Evolutionary conservation across 2,888 invertebrate species (phyloP).

Genomic region (Tenodera sinensis): DNA sequence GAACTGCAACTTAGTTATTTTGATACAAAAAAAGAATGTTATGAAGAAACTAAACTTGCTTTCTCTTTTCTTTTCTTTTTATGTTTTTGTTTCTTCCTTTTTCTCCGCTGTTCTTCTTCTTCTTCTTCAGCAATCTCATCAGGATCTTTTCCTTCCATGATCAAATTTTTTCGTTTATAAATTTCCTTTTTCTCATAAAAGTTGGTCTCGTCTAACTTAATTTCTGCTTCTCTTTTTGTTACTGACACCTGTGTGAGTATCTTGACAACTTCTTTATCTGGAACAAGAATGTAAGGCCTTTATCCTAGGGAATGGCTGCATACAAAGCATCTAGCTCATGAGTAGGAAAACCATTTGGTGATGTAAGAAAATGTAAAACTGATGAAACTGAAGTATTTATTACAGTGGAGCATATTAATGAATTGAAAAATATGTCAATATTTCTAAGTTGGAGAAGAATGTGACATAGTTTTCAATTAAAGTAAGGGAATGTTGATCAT

Average conservation of each 20-base stretch:
- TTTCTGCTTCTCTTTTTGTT: constrained; percentile 87
- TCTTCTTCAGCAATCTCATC: constrained; percentile 53
- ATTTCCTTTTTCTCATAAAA: constrained; percentile 84
- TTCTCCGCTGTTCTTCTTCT: constrained; percentile 50
- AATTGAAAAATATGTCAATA: too few relatives aligned
- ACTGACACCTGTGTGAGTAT: constrained; percentile 93
- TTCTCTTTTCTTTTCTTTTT: constrained; percentile 23
- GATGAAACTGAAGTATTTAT: too few relatives aligned
- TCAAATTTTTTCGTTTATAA: constrained; percentile 83
- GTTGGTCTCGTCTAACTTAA: constrained; percentile 84
- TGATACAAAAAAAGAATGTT: too few relatives aligned
- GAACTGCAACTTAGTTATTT: too few relatives aligned
- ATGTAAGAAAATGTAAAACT: too few relatives aligned
- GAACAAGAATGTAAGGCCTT: constrained; percentile 30
- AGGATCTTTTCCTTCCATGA: constrained; percentile 79
- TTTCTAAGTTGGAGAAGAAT: too few relatives aligned
- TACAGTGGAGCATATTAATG: too few relatives aligned
- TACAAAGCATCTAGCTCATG: too few relatives aligned
- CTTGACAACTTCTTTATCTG: constrained; percentile 82
- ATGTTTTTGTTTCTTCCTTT: constrained; percentile 22
- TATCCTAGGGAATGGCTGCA: too few relatives aligned
- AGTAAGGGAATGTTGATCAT: too few relatives aligned
- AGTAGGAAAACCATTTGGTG: too few relatives aligned
- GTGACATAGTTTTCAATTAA: too few relatives aligned
- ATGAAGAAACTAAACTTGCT: constrained; percentile 1